A percentile compares a stretch with the other conserved stretches of the same genome.
These are phyloP conservation scores for Lycophotia porphyrea DNA, from an alignment of 2,888 invertebrate genomes.

Conservation along the genomic window DNA sequence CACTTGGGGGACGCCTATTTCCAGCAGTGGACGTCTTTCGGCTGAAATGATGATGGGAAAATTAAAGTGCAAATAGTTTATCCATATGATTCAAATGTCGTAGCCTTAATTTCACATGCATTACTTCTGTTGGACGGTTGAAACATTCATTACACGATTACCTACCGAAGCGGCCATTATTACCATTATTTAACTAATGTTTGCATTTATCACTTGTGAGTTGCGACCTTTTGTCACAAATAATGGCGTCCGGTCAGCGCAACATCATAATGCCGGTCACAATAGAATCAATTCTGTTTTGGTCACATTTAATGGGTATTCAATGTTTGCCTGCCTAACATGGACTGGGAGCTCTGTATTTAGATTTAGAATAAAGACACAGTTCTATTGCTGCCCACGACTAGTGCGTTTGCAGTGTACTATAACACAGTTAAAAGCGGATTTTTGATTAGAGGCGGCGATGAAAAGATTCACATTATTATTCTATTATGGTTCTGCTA, in stretches of 20 bases:
- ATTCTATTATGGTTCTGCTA: no score
- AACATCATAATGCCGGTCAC: constrained; percentile 45
- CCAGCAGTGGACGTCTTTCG: no score
- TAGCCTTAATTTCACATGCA: neutral
- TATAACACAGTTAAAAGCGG: no score
- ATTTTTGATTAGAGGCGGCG: neutral
- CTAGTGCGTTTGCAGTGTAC: neutral
- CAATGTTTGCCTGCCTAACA: constrained; percentile 42
- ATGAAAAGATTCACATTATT: no score
- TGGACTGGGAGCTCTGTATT: constrained; percentile 40
- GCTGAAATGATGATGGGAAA: no score
- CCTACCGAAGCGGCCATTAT: constrained; percentile 21
- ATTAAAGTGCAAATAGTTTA: no score
- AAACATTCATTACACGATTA: constrained; percentile 26
- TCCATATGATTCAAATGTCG: neutral
- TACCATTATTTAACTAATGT: constrained; percentile 41
- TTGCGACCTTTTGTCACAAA: constrained; percentile 39
- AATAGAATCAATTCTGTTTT: constrained; percentile 58
- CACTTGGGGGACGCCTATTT: no score
- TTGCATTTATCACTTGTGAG: constrained; percentile 41
- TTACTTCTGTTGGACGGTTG: neutral
- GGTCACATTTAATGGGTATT: constrained; percentile 51
- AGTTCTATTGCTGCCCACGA: neutral
- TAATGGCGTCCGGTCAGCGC: constrained; percentile 47
- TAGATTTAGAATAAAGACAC: neutral